A percentile compares a stretch with the other conserved stretches of the same genome.
These are phyloP conservation scores for Diuraphis noxia DNA, from an alignment of 1,140 invertebrate species.

Conservation along the genomic window DNA sequence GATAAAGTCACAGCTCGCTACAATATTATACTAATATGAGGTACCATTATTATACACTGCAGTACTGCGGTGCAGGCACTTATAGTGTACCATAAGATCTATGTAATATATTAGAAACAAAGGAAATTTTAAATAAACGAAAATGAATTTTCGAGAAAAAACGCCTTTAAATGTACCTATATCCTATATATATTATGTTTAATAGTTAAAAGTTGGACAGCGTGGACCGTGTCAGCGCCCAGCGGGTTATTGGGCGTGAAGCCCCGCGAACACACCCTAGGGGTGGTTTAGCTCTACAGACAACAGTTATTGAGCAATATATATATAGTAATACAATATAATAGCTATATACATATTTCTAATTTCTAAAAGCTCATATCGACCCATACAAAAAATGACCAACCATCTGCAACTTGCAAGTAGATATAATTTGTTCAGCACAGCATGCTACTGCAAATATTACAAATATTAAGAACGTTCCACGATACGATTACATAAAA, in stretches of 20 bases:
- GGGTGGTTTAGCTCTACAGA: too few species aligned
- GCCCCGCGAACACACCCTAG: neutral
- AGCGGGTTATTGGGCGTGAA: neutral
- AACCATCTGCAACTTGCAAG: neutral
- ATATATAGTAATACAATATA: neutral
- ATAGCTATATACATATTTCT: neutral
- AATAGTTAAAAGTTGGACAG: neutral
- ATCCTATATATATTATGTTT: too few species aligned
- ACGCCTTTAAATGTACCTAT: neutral
- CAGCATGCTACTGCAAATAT: neutral
- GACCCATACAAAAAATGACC: neutral
- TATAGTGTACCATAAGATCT: fast-evolving
- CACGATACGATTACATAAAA: too few species aligned
- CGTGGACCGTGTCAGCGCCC: neutral
- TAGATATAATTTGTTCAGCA: neutral
- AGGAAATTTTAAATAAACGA: too few species aligned
- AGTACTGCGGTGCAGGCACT: neutral
- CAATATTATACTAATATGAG: too few species aligned
- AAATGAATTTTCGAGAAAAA: neutral
- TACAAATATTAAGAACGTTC: too few species aligned
- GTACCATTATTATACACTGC: too few species aligned
- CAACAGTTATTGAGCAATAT: neutral
- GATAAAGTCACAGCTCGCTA: too few species aligned
- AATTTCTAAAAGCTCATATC: neutral
- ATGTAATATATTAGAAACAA: too few species aligned